Evolutionary conservation across 2,888 invertebrate species (phyloP), one percentile per base, ranked within the genome.

Genomic region (Apodemia mormo): DNA sequence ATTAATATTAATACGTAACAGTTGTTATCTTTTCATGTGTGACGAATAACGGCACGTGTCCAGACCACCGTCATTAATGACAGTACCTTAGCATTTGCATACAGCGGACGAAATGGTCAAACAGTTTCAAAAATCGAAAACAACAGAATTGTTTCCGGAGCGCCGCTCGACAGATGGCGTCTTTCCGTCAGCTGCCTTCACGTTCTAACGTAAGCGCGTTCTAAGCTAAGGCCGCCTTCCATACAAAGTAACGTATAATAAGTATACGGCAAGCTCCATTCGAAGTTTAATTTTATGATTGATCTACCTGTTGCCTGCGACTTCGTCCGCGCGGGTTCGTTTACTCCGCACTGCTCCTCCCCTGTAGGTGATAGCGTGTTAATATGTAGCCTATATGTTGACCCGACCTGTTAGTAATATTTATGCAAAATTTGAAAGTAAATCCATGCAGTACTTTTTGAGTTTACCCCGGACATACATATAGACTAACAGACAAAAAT

Each of bases 141-240:
- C 87, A 86, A 87, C 91, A 89, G 82, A 88, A 85, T 86, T 84
- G 83, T 70, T 93, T 93, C 92, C 88, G 89, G 90, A 85, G 88
- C 86, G 82, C 82, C 81, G 85, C 79, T 79, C 83, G 82, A 83
- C 93, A 94, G 90, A 94, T 94, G 94, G 91, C 91, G 89, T 83
- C 82, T 86, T 90, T 92, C 92, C 93, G 94, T 88, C 94, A 94
- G 92, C 94, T 94, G 78, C 74, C 78, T 76, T 77, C 80, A 78
- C 49, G 49, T 49, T 14, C 12, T 49, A 49, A 49, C 49, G 49
- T 82, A 81, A 78, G 75, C 78, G 73, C 77, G 77, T 79, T 84
- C 81, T 81, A 79, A 78, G 76, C 75, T 83, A 81, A 78, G 70
- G 70, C 82, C 82, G 83, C 82, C 82, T 78, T 74, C 76, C 65